Base-by-base conservation (phyloP, 2,797 vertebrate genomes). In the Megalops cyprinoides region DNA sequence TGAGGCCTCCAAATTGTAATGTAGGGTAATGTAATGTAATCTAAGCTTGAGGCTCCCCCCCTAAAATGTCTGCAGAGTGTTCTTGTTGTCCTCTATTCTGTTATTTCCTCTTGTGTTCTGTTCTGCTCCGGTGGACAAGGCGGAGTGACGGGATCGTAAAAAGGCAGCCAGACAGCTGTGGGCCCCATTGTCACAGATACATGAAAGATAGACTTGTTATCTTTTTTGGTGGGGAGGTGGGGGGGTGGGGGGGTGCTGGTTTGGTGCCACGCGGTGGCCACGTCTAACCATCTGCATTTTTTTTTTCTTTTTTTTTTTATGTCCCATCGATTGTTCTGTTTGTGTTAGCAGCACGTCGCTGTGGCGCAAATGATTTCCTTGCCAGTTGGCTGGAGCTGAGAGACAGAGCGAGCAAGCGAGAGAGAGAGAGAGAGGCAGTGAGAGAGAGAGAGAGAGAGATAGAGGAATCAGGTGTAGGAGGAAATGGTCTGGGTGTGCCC, bases 201-300 rank as follows among this genome's bases (percentile, higher is more conserved):
- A 69, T 69, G 15, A 74, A 74, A 74, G n/a, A 74, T 74, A 1
- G 71, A 25, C 46, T 74, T 74, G 71, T 74, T 74, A 8, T 74
- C 9, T 1, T 74, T 74, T 46, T 51, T 15, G 49, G 7, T 28
- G 6, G 44, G 23, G 8, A 67, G 39, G 67, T 6, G 44, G 23
- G 8, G 67, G 39, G 67, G 39, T 7, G 71, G 76, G n/a, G 10
- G 28, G 69, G 76, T 77, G 55, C 31, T 75, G 65, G n/a, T n/a
- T n/a, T n/a, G n/a, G n/a, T n/a, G n/a, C n/a, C n/a, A n/a, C 31
- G 44, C 25, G 58, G 23, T 42, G 77, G 67, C 74, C 56, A 77
- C 51, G 86, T 84, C 78, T 85, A 44, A 79, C 90, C 23, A 58
- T 87, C 88, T 81, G 88, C 86, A 84, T 90, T 88, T 91, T n/a